Evolutionary conservation across 2,888 invertebrate genomes (phyloP).

Genomic region (Nemoura dubitans): DNA sequence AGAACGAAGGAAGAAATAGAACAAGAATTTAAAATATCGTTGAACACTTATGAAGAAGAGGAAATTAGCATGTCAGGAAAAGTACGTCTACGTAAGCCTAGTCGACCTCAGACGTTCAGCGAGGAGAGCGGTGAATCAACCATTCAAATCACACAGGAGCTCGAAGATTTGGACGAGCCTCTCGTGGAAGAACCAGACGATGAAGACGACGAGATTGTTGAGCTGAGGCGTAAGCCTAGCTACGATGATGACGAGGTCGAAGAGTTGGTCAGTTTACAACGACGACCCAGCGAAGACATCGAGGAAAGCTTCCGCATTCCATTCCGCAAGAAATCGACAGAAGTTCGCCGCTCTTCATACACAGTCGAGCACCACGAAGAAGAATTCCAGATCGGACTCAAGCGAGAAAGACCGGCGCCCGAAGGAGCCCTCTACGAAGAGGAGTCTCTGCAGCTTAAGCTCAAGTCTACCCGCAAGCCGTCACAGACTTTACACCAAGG

Average conservation of each 20-base stretch:
- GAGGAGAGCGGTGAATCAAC: constrained; percentile 83
- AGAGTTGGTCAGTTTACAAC: constrained; percentile 25
- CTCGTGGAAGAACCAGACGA: constrained; percentile 51
- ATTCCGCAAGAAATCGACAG: constrained; percentile 61
- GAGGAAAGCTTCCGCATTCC: constrained; percentile 60
- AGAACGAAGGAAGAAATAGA: constrained; percentile 88
- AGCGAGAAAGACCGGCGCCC: constrained; percentile 63
- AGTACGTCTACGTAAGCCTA: constrained; percentile 77
- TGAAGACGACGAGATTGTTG: constrained; percentile 42
- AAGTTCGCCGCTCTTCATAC: constrained; percentile 62
- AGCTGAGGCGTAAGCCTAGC: constrained; percentile 42
- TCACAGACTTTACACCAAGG: constrained; percentile 58
- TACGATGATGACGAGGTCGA: constrained; percentile 49
- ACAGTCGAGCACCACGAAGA: constrained; percentile 64
- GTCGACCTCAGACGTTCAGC: constrained; percentile 74
- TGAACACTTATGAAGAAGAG: constrained; percentile 87
- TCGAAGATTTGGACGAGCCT: constrained; percentile 64
- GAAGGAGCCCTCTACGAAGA: constrained; percentile 66
- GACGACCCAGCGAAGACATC: constrained; percentile 56
- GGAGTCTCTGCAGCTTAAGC: constrained; percentile 74
- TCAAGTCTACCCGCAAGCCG: constrained; percentile 72
- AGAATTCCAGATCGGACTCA: constrained; percentile 54
- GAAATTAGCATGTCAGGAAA: constrained; percentile 87
- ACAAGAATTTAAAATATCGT: constrained; percentile 87
- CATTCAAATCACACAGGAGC: constrained; percentile 73